Base-by-base conservation (phyloP, 1,140 invertebrate species). In the Macrobrachium rosenbergii region DNA sequence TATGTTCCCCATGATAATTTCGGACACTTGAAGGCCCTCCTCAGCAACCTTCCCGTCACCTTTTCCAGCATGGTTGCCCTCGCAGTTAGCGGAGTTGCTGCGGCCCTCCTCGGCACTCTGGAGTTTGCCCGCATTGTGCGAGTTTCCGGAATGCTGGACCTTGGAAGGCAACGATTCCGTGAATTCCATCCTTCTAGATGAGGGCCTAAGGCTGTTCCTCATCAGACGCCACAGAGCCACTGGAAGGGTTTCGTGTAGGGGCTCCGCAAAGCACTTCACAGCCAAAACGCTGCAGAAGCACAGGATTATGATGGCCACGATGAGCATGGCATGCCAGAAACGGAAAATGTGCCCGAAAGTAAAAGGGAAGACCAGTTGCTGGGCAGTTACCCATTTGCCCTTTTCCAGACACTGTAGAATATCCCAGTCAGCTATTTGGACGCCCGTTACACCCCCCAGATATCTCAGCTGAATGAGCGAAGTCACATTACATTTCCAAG, bases 351-450 rank as follows among this genome's bases (percentile, higher is more conserved):
- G 43, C 14, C 76, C 52, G 6, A 62, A 58, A 17, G 63, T 37
- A 63, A 72, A 69, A 5, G 83, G 83, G 69, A 86, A 86, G 17
- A 86, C n/a, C 45, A 78, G 23, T 6, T 69, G 76, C 16, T 86
- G 83, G 14, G 79, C 83, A 45, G 19, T 58, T 19, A 86, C 37
- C 28, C 76, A 59, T 17, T 78, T 43, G 6, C 23, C 76, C 12
- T 69, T 62, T 2, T 72, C 76, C 16, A 67, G 62, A 16, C 83
- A 86, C 10, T 19, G 11, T 23, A 86, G 37, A 6, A 5, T 3
- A n/a, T 52, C 17, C 83, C 83, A 86, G 83, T 86, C 83, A 10
- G 21, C 43, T 16, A 86, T 45, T 43, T n/a, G 83, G 62, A 86
- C 63, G 62, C 37, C 62, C 7, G 45, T 1, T 19, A 37, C 19